Conservation (phyloP, 2,888 invertebrate species). For the Autographa gamma region DNA sequence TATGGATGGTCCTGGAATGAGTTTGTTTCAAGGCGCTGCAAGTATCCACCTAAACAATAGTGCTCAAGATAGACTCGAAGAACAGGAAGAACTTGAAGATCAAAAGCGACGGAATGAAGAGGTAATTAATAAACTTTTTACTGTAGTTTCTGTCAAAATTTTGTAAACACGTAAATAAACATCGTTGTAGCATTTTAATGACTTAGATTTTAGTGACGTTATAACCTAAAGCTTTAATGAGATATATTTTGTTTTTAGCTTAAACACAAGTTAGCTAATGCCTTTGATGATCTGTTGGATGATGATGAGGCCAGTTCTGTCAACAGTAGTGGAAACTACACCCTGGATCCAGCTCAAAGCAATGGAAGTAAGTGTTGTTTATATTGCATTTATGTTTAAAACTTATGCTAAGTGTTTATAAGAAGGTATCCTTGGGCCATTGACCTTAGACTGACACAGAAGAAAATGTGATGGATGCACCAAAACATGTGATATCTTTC, state of each 20-base stretch:
- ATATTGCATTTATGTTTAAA: background rate
- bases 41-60: conserved; percentile 91
- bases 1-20: conserved; percentile 91
- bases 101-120: conserved; percentile 91
- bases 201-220: conserved; percentile 3
- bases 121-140: conserved; percentile 74
- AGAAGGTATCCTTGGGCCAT: too few species aligned
- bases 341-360: conserved; percentile 75
- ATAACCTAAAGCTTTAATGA: conserved; percentile 16
- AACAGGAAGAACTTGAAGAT: conserved; percentile 92
- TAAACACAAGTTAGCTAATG: conserved; percentile 90
- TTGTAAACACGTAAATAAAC: conserved; percentile 2
- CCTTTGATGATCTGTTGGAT: conserved; percentile 91
- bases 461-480: too few species aligned
- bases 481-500: too few species aligned
- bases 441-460: too few species aligned
- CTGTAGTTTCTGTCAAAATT: background rate
- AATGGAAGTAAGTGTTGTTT: conserved; percentile 71
- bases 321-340: conserved; percentile 87
- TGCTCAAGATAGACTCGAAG: conserved; percentile 90
- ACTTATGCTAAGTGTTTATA: too few species aligned
- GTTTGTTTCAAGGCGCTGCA: conserved; percentile 91
- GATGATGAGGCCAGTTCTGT: conserved; percentile 91
- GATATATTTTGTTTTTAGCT: conserved; percentile 83
- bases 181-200: background rate